Conservation (phyloP, 1,140 invertebrate species). For the Brachionus koreanus region DNA sequence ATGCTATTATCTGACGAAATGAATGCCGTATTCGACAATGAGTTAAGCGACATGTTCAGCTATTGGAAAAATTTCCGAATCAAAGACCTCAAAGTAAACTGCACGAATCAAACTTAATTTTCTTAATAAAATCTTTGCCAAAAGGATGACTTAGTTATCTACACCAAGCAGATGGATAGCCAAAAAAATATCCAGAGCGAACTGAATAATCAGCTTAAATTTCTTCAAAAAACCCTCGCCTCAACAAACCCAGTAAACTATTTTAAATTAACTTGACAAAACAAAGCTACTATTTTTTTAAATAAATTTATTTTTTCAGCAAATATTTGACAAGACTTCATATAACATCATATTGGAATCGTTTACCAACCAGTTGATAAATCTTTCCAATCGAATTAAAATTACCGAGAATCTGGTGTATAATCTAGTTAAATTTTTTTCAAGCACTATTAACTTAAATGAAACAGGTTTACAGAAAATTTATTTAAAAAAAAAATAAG, state of each 20-base stretch:
- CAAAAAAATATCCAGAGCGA: slow-evolving; percentile 36
- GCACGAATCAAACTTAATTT: background rate
- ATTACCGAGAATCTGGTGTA: slow-evolving; percentile 16
- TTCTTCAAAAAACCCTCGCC: slow-evolving; percentile 7
- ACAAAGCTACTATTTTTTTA: background rate
- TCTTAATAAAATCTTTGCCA: background rate
- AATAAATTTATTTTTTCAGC: background rate
- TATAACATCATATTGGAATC: slow-evolving; percentile 17
- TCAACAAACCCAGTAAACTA: slow-evolving; percentile 5
- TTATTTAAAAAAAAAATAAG: background rate
- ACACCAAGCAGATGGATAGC: slow-evolving; percentile 5
- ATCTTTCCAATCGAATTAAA: slow-evolving; percentile 2
- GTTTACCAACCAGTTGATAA: background rate
- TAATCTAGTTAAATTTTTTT: slow-evolving; percentile 24
- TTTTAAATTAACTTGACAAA: background rate
- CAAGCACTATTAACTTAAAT: background rate
- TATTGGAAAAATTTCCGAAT: slow-evolving; percentile 41
- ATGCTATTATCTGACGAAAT: slow-evolving; percentile 19
- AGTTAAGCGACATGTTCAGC: slow-evolving; percentile 5
- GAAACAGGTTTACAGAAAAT: background rate
- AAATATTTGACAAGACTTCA: slow-evolving; percentile 27
- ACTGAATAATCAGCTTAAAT: background rate
- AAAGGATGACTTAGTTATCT: slow-evolving; percentile 12
- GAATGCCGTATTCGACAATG: background rate
- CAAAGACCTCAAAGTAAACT: background rate